phyloP scores from a whole-genome alignment of 2,113 vertebrate species.

The Vulpes vulpes region DNA sequence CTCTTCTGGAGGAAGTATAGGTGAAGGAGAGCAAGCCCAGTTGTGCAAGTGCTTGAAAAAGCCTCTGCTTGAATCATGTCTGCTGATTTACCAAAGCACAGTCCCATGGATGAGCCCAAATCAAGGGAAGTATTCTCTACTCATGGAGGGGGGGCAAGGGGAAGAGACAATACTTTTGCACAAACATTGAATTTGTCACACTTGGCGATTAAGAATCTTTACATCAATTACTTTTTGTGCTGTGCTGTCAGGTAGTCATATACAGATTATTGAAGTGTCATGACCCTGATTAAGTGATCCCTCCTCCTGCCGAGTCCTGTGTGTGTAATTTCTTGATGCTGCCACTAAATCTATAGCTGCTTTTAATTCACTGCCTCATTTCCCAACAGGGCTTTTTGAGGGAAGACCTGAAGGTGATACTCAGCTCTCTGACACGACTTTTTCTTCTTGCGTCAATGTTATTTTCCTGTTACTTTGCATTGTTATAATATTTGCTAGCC shows the following conservation, averaged over 20 bases:
- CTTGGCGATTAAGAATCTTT: neutral
- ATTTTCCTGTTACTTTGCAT: neutral
- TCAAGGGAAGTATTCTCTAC: neutral
- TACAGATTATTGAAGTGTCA: neutral
- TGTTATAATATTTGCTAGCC: neutral
- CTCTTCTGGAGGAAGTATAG: neutral
- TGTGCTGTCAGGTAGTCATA: neutral
- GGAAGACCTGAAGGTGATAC: neutral
- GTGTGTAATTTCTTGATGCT: neutral
- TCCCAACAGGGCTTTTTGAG: neutral
- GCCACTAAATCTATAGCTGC: neutral
- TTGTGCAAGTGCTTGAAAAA: neutral
- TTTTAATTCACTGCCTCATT: neutral
- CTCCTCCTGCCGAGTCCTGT: neutral
- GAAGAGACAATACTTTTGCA: neutral
- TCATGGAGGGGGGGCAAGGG: neutral
- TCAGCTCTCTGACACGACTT: neutral
- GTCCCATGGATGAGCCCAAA: neutral
- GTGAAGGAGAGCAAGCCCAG: neutral
- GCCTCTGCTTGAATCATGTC: neutral
- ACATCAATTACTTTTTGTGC: neutral
- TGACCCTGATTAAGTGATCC: neutral
- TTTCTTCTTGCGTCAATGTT: neutral
- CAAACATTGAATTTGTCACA: too few relatives aligned
- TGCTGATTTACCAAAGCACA: neutral